Evolutionary conservation across 2,113 vertebrate species (phyloP).

Genomic region (Neolamprologus fasciatus): DNA sequence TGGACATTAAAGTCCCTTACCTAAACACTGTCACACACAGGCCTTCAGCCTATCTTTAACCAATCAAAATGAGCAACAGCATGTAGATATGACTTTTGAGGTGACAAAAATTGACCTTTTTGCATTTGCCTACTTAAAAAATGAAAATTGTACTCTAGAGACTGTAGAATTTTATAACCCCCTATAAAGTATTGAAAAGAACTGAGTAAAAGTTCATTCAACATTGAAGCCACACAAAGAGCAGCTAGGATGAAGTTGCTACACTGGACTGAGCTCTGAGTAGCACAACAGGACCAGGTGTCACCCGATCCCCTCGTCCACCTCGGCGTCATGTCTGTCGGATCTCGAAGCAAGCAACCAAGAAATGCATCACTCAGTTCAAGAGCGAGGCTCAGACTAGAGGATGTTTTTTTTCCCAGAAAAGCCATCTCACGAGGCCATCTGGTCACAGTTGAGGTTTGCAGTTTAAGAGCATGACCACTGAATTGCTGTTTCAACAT

Average conservation of each 20-base stretch:
- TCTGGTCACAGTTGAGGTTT: not conserved
- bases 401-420: not conserved
- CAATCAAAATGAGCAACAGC: not conserved
- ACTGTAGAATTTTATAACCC: not conserved
- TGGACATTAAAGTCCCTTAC: not conserved
- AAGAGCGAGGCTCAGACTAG: no score
- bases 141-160: not conserved
- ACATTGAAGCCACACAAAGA: not conserved
- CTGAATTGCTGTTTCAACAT: not conserved
- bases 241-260: not conserved
- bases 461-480: not conserved
- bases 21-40: not conserved
- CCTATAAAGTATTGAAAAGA: not conserved
- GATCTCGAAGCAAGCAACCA: not conserved
- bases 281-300: not conserved
- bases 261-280: not conserved
- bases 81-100: not conserved
- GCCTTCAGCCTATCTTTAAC: not conserved
- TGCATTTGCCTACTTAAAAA: not conserved
- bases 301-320: not conserved
- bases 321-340: not conserved
- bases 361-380: not conserved
- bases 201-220: not conserved
- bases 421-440: not conserved
- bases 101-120: not conserved